Evolutionary conservation across 2,888 invertebrate genomes (phyloP), one percentile per base, ranked within the genome.

Genomic region (Cosmopolites sordidus): DNA sequence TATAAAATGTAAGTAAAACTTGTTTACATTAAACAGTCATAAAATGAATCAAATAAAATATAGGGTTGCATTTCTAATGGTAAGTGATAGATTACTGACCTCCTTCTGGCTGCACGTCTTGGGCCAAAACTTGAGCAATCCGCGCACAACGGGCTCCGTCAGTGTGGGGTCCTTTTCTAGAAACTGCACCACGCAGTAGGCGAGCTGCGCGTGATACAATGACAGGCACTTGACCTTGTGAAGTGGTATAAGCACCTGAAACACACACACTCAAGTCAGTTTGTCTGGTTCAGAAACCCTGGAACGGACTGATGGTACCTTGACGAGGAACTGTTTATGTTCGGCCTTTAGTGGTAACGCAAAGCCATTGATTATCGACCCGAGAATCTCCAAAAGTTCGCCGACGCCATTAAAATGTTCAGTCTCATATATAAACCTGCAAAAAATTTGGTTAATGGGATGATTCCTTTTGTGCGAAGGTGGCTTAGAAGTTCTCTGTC

Each of bases 31-130:
- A n/a, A n/a, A n/a, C n/a, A n/a, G n/a, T n/a, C n/a, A n/a, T n/a
- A n/a, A n/a, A n/a, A n/a, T n/a, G n/a, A n/a, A n/a, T n/a, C n/a
- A n/a, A n/a, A n/a, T n/a, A n/a, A n/a, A n/a, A n/a, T n/a, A n/a
- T n/a, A n/a, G n/a, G n/a, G n/a, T n/a, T n/a, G n/a, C n/a, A n/a
- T n/a, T n/a, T n/a, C n/a, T n/a, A n/a, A n/a, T n/a, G n/a, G n/a
- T n/a, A n/a, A n/a, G n/a, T n/a, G n/a, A n/a, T n/a, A n/a, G n/a
- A n/a, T n/a, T n/a, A 22, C n/a, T 33, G 63, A 99, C 98, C 79
- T 99, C 98, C 75, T 99, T 99, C 50, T 96, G 96, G 67, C 95
- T 95, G 77, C 96, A 95, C 18, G 96, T 96, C 78, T 97, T 98
- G 63, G 98, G 98, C 97, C 97, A 98, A 77, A 92, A 96, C 75